Conservation (phyloP, 2,888 invertebrate genomes). For the Mesoligia furuncula region DNA sequence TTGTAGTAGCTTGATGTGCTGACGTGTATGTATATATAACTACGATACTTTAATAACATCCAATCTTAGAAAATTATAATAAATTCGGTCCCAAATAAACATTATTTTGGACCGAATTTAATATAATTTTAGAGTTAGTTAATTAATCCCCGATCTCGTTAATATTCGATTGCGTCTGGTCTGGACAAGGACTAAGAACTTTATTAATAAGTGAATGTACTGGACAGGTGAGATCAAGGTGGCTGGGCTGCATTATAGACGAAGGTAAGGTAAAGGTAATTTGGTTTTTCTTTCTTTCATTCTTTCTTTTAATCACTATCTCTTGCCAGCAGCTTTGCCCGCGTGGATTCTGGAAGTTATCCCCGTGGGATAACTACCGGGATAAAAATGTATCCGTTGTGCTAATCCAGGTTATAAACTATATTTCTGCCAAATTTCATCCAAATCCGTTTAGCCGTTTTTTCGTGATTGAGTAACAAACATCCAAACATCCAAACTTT, state of each 20-base stretch:
- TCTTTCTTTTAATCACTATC: not conserved
- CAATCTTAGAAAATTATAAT: slow-evolving; percentile 1
- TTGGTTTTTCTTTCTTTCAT: not conserved
- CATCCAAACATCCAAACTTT: not conserved
- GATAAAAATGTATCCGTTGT: not conserved
- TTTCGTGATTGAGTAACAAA: not conserved
- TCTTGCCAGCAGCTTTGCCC: not conserved
- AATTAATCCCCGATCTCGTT: slow-evolving; percentile 64
- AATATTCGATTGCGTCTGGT: slow-evolving; percentile 51
- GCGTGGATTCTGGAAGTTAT: not conserved
- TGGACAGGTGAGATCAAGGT: slow-evolving; percentile 30
- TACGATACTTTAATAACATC: slow-evolving; percentile 6
- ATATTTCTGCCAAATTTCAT: not conserved
- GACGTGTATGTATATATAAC: no score
- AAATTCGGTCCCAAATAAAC: no score
- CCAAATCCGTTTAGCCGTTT: not conserved
- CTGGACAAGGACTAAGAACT: slow-evolving; percentile 34
- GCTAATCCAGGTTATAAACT: not conserved
- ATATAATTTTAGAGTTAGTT: slow-evolving; percentile 26
- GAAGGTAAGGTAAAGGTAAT: not conserved
- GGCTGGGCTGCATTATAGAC: not conserved
- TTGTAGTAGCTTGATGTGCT: no score
- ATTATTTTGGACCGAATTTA: slow-evolving; percentile 25
- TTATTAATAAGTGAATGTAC: slow-evolving; percentile 43
- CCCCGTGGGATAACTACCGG: not conserved